Evolutionary conservation across 1,140 invertebrate species (phyloP), one percentile per base, ranked within the genome.

Genomic region (Polypedilum vanderplanki): DNA sequence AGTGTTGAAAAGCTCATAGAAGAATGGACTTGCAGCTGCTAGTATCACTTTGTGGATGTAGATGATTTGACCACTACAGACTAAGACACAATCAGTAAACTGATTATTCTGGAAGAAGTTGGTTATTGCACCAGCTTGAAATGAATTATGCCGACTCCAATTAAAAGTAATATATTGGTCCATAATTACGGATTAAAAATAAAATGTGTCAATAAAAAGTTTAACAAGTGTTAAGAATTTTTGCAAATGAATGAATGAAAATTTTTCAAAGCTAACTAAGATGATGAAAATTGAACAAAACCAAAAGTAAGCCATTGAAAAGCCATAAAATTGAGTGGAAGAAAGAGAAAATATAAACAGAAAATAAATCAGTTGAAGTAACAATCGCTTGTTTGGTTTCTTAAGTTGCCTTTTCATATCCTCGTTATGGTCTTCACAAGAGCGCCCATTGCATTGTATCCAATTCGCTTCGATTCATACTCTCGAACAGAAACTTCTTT

Each of bases 1-100:
- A 15, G 46, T 57, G 81, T 85, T 90, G 77, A 90, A 87, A 88
- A 91, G 89, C 10, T 89, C 89, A 80, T 91, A 89, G 79, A 93
- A 91, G 15, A 91, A 89, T 7, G 90, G 89, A 82, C 90, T 90
- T 77, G 86, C 86, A 10, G 87, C 86, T 10, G 87, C 86, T 40
- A 93, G 78, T 75, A 92, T 88, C 41, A 91, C 80, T 80, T 90
- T 90, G 78, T 92, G 89, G 7, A 15, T n/a, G 12, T 57, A 57
- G 3, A 57, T 57, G 3, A 57, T 3, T 57, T 57, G 12, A 4
- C 46, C 46, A 12, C 4, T 4, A 57, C 3, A 12, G 10, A n/a
- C 12, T 3, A 57, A 15, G 0, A 15, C 12, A 15, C 46, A 57
- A 57, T 57, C 46, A 57, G 12, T 57, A 15, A n/a, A 57, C 4